Base-by-base conservation (phyloP, 2,113 vertebrate genomes). In the Coryphaenoides rupestris region DNA sequence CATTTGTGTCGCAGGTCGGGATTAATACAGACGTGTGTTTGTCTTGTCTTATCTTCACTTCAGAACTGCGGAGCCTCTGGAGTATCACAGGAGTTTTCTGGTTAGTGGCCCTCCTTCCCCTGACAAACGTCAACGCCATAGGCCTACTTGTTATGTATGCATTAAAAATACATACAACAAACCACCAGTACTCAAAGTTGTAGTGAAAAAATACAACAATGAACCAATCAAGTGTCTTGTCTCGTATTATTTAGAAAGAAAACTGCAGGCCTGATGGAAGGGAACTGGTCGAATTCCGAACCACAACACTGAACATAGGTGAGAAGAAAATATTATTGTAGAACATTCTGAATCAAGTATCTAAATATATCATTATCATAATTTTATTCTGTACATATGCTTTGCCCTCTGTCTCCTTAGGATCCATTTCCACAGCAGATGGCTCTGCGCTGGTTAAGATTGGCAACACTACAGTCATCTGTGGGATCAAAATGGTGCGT, bases 291-390 rank as follows among this genome's bases (percentile, higher is more conserved):
- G 94, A 99, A 78, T 98, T 97, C 86, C 92, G 96, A 86, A 90
- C 93, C 57, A 99, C 97, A 7, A 98, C 95, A n/a, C 84, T 99
- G 66, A 98, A 99, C 74, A 92, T 98, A 77, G 96, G 97, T 94
- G 74, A 93, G 89, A 12, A n/a, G 6, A 3, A 24, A 4, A 7
- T 5, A 1, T 2, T n/a, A 2, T 9, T 1, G 14, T 55, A 15
- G 2, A 40, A 40, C 33, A 12, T 40, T 40, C 33, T 12, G 1
- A 4, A 3, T n/a, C 21, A 1, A 21, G 3, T 15, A 28, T 52
- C 0, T 13, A 45, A n/a, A n/a, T n/a, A n/a, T n/a, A n/a, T n/a
- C n/a, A n/a, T n/a, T n/a, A n/a, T n/a, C n/a, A n/a, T n/a, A n/a
- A n/a, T n/a, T n/a, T 1, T 0, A 17, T 26, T 1, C 6, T 46